Evolutionary conservation across 2,113 vertebrate species (phyloP), one percentile per base, ranked within the genome.

Genomic region (Tachycineta bicolor): DNA sequence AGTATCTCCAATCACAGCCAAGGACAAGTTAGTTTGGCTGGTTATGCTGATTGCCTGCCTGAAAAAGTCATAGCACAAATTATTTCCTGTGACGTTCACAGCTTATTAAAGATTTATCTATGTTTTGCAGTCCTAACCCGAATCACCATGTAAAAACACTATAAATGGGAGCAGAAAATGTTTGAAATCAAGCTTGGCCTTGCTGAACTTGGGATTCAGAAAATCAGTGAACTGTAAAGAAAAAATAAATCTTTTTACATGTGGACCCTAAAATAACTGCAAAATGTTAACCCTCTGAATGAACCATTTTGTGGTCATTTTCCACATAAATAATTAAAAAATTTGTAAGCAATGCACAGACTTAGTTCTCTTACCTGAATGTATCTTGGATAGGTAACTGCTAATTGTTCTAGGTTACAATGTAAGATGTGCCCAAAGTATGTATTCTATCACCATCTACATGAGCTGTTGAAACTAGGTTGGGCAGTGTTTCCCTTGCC

Each of bases 21-120:
- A 67, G 34, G 43, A 24, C 34, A 67, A 78, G 39, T 85, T 83
- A 75, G 44, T 83, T 81, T 87, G 46, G 25, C 56, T 83, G 71
- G 13, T 17, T 59, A 39, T 83, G 59, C 29, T 94, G 79, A 43
- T 87, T 94, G 91, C 43, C 76, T 89, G 71, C 73, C 80, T 0
- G 0, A 78, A 80, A 74, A 81, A 70, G 80, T 14, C 79, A 67
- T 29, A 63, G 46, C 39, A 86, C 76, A 63, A 74, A 71, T 83
- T 88, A 70, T 43, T 93, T 89, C 76, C 67, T 90, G 39, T 80
- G 59, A 77, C 2, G 0, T 90, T 90, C 71, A 63, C 83, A 75
- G 59, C 73, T 92, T 77, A 86, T 89, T 92, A 90, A 92, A 95
- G 64, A 90, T 93, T 83, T 92, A 90, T 93, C 59, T 34, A 13